Conservation (phyloP, 2,888 invertebrate species). For the Nemurella pictetii region DNA sequence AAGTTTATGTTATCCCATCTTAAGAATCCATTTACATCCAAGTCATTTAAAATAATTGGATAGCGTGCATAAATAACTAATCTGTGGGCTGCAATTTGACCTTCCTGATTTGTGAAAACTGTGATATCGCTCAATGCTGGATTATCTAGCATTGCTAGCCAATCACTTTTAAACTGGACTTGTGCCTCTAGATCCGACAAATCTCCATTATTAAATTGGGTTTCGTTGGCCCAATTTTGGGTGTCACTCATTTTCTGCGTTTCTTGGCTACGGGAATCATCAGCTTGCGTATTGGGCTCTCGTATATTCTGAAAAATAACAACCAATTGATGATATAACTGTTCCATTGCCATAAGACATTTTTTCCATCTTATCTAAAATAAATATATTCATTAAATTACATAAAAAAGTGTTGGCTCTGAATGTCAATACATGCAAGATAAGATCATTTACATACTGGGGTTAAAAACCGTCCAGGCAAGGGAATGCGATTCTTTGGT, state of each 20-base stretch:
- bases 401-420: no score
- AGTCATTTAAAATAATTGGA: constrained; percentile 51
- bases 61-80: constrained; percentile 53
- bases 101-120: constrained; percentile 50
- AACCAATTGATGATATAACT: not conserved
- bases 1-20: constrained; percentile 45
- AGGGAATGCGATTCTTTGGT: constrained; percentile 42
- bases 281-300: no score
- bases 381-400: not conserved
- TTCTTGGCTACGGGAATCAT: no score
- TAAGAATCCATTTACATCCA: constrained; percentile 42
- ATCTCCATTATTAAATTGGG: not conserved
- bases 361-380: not conserved
- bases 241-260: not conserved
- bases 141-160: constrained; percentile 50
- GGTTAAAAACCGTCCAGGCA: constrained; percentile 41
- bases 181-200: not conserved
- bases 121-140: constrained; percentile 53
- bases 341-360: not conserved
- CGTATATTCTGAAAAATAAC: not conserved
- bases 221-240: not conserved
- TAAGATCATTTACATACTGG: constrained; percentile 40
- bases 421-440: no score
- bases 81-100: constrained; percentile 53
- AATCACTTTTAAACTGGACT: constrained; percentile 44